Evolutionary conservation across 35 echinoderm and acorn worm genomes (phyloP), one percentile per base, ranked within the genome.

Genomic region (Diadema setosum): DNA sequence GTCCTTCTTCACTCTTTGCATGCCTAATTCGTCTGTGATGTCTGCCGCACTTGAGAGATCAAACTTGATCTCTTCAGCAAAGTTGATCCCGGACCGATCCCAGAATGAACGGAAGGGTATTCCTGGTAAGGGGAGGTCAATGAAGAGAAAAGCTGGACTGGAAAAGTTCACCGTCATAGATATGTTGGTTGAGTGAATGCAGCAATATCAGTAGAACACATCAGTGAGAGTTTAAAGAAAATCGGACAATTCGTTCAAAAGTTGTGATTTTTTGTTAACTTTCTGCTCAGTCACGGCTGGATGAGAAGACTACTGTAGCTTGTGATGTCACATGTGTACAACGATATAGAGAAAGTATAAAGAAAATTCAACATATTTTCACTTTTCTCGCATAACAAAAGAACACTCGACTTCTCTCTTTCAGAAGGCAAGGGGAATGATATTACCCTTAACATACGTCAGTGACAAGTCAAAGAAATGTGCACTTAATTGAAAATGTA

Each of bases 91-190:
- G 42, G 83, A 99, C 20, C 89, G 70, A 86, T 91, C 86, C 96
- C 96, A 99, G 80, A 99, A 99, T 82, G 96, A 90, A 27, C 89
- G 92, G 90, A 99, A 99, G 5, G 96, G 96, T 78, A 83, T 94
- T 36, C 95, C 95, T 97, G 43, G 16, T 34, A 43, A 27, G 75
- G 44, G 33, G 36, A 76, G 9, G 58, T 21, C 23, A 8, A 81
- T 11, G 39, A 56, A 56, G 1, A 48, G 0, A 65, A 65, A 3
- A 65, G 0, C n/a, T 21, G 57, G 57, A 60, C 57, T 60, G 17
- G 9, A 60, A 60, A 27, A 23, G 57, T 18, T 9, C 20, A 59
- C 20, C 14, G 57, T 27, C 30, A 18, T 21, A 60, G 17, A n/a
- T n/a, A n/a, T n/a, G n/a, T n/a, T 24, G 3, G 17, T 60, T 5